Conservation (phyloP, 2,797 vertebrate species). For the Anisognathus igniventris region DNA sequence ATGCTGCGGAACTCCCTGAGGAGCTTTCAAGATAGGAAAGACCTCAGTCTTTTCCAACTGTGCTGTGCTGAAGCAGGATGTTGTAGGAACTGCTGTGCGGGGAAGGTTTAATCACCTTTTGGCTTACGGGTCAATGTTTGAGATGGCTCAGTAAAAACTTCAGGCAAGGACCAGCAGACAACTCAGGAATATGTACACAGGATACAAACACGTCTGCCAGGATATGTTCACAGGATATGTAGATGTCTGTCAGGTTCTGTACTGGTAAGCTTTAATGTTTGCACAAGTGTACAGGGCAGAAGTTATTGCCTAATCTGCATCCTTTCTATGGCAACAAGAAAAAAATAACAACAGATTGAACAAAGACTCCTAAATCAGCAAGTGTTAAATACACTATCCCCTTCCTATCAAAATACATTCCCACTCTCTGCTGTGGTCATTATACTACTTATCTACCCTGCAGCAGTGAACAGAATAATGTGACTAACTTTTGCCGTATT, state of each 20-base stretch:
- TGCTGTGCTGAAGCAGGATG: background rate
- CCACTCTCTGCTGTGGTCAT: background rate
- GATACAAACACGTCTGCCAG: background rate
- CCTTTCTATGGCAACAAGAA: conserved; percentile 5
- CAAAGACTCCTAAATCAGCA: conserved; percentile 10
- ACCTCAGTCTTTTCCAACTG: background rate
- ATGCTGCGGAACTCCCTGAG: background rate
- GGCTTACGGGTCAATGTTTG: background rate
- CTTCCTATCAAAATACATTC: background rate
- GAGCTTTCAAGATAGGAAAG: conserved; percentile 35
- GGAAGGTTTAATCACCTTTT: background rate
- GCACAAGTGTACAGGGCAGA: background rate
- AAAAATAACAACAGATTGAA: background rate
- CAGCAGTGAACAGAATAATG: background rate
- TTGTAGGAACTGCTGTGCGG: background rate
- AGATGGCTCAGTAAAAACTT: background rate
- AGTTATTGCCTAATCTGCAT: background rate
- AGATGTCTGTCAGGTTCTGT: background rate
- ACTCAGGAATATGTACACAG: background rate
- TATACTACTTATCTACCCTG: background rate
- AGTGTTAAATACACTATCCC: background rate
- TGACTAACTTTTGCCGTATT: background rate
- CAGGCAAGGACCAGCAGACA: background rate
- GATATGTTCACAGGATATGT: conserved; percentile 8
- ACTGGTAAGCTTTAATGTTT: conserved; percentile 4